phyloP scores from a whole-genome alignment of 2,113 vertebrate species.

The Lynx canadensis region DNA sequence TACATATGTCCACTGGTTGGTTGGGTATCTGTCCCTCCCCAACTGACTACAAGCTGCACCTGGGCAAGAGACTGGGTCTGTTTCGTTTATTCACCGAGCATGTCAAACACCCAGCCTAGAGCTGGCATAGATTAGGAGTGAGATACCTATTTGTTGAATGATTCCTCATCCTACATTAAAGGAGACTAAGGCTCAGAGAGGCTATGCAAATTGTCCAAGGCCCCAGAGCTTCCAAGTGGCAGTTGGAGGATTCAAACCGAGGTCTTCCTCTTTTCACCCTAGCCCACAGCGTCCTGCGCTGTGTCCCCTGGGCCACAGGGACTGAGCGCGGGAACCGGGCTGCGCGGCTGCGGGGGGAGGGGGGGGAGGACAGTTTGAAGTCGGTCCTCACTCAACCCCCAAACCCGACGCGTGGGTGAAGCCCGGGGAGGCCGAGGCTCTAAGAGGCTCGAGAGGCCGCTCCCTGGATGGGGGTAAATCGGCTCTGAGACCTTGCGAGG shows the following conservation, averaged over 20 bases:
- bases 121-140: neutral
- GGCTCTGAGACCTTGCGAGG: neutral
- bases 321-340: accelerated
- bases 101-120: neutral
- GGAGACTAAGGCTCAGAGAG: neutral
- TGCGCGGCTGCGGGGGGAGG: accelerated
- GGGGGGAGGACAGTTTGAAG: accelerated
- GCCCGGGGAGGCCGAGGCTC: neutral
- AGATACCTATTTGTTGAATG: neutral
- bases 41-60: neutral
- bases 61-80: neutral
- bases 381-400: accelerated
- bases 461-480: accelerated
- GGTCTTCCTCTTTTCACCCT: neutral
- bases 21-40: neutral
- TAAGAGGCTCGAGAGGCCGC: neutral
- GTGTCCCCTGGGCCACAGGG: neutral
- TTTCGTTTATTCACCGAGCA: neutral
- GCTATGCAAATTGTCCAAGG: neutral
- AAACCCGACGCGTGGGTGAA: neutral
- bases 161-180: neutral
- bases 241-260: neutral
- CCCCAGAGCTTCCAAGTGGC: neutral
- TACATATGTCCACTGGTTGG: neutral
- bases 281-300: no score